Evolutionary conservation across 2,888 invertebrate genomes (phyloP), one percentile per base, ranked within the genome.

Genomic region (Gnatocerus cornutus): DNA sequence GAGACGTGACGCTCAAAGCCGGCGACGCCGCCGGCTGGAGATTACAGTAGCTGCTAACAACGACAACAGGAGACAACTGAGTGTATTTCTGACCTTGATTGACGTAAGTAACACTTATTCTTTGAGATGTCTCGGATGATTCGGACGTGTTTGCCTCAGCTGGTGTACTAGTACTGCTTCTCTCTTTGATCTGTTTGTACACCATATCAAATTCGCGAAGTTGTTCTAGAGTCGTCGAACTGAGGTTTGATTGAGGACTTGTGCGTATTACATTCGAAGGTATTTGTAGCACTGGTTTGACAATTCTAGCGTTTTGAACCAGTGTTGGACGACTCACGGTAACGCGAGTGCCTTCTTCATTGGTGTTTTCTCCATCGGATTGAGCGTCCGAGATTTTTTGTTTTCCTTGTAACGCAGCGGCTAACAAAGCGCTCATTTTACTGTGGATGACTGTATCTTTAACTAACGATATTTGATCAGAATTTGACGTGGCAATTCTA

Each of bases 141-240:
- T 82, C 82, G 13, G 78, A 77, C 53, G 69, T 71, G 14, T 73
- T 74, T n/a, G 77, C 74, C 64, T 78, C 79, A 10, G 79, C 68
- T 33, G 77, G 75, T 5, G 76, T 77, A 29, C 71, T 89, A 2
- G 89, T 90, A 16, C 89, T 91, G 76, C 92, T 92, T 69, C 92
- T 86, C 81, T 93, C 93, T 80, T 93, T 93, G 0, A 94, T 92
- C 85, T 93, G 93, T 79, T 93, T 93, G 69, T 93, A 85, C 0
- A 94, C 93, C 85, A 92, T 91, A 80, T 94, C 93, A 77, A 94
- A 94, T 80, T 94, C 94, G 62, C 93, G 85, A 6, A 94, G 82
- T 78, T 93, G 93, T 82, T 94, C 93, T 55, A 93, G 84, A 0
- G 93, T 93, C 0, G 92, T 92, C 0, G 92, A 91, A 80, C 92